Base-by-base conservation (phyloP, 2,113 vertebrate genomes). In the Motacilla tschutschensis region DNA sequence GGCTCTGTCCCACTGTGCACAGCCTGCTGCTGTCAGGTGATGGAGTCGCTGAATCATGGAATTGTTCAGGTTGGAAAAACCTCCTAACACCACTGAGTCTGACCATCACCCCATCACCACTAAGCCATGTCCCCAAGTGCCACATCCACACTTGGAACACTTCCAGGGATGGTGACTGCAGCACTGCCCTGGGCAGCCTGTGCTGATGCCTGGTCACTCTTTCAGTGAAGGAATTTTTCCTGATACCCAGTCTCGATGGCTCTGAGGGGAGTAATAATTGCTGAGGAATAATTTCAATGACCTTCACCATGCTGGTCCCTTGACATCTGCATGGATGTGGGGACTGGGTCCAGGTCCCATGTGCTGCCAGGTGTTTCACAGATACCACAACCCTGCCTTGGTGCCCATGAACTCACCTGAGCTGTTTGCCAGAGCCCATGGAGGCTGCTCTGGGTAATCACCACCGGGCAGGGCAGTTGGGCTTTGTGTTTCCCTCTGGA, bases 311-410 rank as follows among this genome's bases (percentile, higher is more conserved):
- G 35, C 8, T 24, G 18, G 8, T 41, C 47, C 8, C 48, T 17
- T 0, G 0, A 12, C 54, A 51, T 11, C 44, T 0, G 0, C 4
- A 0, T 4, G 57, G 46, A 6, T 51, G 10, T 38, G 40, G 53
- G 60, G 38, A 13, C 6, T 10, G 62, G 38, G 12, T 1, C 4
- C n/a, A 12, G 54, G 9, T 28, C 60, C 71, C 3, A 3, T 0
- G 0, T 6, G 58, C 40, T 47, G 50, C 72, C 36, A 40, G 0
- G 3, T 14, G 40, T 67, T 59, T 35, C 18, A 6, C 10, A 24
- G 48, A 24, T 67, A 66, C 29, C 9, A 17, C 0, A 13, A 44
- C 48, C 22, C 48, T 77, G 74, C 63, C 43, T 55, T 6, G 51
- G 22, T 47, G 38, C 69, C 71, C 19, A 1, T 31, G 31, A 72